Conservation (phyloP, 2,113 vertebrate species). For the Coturnix japonica region DNA sequence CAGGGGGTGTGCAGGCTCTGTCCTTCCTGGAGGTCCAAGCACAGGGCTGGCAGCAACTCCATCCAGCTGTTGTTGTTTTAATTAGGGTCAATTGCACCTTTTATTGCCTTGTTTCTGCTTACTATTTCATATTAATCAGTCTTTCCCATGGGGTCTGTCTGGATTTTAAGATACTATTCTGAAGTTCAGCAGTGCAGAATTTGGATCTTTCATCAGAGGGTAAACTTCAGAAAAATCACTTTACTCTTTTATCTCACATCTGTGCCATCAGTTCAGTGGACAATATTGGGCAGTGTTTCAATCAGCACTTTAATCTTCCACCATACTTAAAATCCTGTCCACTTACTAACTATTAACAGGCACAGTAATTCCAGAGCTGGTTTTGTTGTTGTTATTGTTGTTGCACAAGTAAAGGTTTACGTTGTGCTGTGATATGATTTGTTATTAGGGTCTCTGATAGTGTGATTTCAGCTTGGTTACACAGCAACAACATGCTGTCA, state of each 20-base stretch:
- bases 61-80: neutral
- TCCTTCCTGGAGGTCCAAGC: too few species aligned
- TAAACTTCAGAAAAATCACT: neutral
- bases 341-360: neutral
- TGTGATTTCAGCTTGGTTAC: neutral
- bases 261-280: neutral
- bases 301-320: neutral
- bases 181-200: neutral
- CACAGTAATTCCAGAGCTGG: neutral
- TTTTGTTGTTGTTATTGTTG: too few species aligned
- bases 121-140: neutral
- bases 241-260: neutral
- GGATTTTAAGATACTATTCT: neutral
- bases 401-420: neutral
- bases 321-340: neutral
- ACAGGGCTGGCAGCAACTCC: neutral
- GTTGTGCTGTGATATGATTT: neutral
- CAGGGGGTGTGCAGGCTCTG: rapidly evolving
- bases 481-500: neutral
- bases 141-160: neutral
- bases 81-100: neutral
- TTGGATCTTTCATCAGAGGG: neutral
- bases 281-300: neutral
- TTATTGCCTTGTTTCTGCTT: neutral
- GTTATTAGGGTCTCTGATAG: neutral